Conservation (phyloP, 2,797 vertebrate genomes). For the Schizopygopsis malacanthus region DNA sequence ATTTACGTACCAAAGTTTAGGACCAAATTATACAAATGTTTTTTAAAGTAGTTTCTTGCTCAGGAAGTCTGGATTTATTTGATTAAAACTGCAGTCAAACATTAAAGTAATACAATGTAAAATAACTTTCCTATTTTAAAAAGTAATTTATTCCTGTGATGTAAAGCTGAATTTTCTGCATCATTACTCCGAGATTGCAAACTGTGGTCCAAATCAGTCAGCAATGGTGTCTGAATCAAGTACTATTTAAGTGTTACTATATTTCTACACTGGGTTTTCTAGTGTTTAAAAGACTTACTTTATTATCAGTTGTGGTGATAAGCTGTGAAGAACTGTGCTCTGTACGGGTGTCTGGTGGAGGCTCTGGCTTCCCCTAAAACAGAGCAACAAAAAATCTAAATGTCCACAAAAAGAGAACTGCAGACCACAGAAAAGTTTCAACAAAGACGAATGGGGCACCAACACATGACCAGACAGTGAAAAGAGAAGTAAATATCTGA, state of each 20-base stretch:
- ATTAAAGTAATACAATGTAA: background rate
- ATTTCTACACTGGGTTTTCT: background rate
- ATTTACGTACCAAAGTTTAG: background rate
- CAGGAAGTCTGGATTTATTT: background rate
- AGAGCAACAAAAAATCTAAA: conserved; percentile 3
- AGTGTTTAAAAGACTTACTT: conserved; percentile 66
- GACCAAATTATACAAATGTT: background rate
- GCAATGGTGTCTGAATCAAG: background rate
- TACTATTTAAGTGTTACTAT: background rate
- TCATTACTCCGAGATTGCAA: background rate
- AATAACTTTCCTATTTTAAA: background rate
- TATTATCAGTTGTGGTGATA: conserved; percentile 71
- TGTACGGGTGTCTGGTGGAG: conserved; percentile 63
- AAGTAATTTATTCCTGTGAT: background rate
- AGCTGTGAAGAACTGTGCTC: conserved; percentile 74
- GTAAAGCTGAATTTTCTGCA: background rate
- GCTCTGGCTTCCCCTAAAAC: conserved; percentile 80
- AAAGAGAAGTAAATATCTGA: background rate
- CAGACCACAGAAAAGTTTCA: conserved; percentile 1
- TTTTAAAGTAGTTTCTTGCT: background rate
- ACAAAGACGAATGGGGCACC: background rate
- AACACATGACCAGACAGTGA: background rate
- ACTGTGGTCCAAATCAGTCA: background rate
- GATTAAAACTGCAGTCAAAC: background rate
- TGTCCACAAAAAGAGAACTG: conserved; percentile 40